phyloP scores from a whole-genome alignment of 2,113 vertebrate species.

The Alexandromys fortis region DNA sequence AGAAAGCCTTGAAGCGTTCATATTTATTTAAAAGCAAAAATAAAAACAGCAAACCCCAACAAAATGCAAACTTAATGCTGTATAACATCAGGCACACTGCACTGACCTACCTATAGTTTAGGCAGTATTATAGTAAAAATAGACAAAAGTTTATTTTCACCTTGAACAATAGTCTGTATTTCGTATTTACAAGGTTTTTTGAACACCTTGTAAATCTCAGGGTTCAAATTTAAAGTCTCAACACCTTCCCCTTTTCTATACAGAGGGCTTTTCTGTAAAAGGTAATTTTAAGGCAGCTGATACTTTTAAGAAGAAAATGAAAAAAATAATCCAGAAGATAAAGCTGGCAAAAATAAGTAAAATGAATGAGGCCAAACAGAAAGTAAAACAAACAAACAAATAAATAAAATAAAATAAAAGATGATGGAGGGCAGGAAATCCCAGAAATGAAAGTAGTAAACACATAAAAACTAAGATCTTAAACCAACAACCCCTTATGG shows the following conservation, averaged over 20 bases:
- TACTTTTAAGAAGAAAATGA: slow-evolving; percentile 20
- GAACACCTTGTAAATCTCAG: slow-evolving; percentile 13
- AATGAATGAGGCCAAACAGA: not conserved
- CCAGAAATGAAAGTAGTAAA: slow-evolving; percentile 17
- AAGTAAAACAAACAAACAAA: not conserved
- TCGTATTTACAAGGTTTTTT: slow-evolving; percentile 30
- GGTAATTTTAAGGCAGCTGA: not conserved
- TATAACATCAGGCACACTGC: slow-evolving; percentile 17
- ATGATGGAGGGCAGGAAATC: not conserved
- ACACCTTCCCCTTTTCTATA: not conserved
- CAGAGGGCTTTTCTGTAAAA: not conserved
- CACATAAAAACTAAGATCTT: not conserved
- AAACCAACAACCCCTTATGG: not conserved
- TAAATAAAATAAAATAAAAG: no score
- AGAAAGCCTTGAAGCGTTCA: not conserved
- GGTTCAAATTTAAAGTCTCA: not conserved
- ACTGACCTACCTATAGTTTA: not conserved
- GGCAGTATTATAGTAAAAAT: not conserved
- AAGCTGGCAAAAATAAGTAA: not conserved
- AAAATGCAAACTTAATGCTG: not conserved
- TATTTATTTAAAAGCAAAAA: slow-evolving; percentile 50
- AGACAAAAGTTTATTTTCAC: not conserved
- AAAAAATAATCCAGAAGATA: slow-evolving; percentile 11
- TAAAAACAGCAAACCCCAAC: slow-evolving; percentile 13
- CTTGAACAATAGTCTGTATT: not conserved